Conservation (phyloP, 2,888 invertebrate species). For the Hypselothyrea guttata region DNA sequence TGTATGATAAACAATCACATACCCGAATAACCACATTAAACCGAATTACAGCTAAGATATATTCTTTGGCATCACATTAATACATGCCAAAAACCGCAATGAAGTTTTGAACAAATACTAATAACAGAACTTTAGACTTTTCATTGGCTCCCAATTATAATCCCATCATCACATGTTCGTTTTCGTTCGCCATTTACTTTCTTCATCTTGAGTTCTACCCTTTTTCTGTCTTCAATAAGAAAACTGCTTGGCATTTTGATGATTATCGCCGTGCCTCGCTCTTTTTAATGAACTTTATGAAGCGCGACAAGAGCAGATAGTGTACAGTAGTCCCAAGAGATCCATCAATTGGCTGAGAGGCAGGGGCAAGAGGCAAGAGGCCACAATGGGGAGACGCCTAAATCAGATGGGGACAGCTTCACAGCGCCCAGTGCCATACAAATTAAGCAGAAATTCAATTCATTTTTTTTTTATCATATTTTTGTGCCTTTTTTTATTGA, state of each 20-base stretch:
- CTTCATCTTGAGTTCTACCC: too few species aligned
- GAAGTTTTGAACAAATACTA: too few species aligned
- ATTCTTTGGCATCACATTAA: too few species aligned
- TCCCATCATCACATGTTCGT: too few species aligned
- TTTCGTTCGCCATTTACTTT: slow-evolving; percentile 5
- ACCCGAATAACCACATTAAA: too few species aligned
- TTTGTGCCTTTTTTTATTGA: slow-evolving; percentile 2
- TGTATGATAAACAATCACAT: too few species aligned
- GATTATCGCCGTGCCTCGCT: slow-evolving; percentile 44
- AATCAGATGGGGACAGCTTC: not conserved
- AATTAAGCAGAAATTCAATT: slow-evolving; percentile 34
- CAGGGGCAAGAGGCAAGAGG: too few species aligned
- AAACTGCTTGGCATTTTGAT: slow-evolving; percentile 40
- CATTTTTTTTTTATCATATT: not conserved
- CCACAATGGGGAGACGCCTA: not conserved
- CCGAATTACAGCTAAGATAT: too few species aligned
- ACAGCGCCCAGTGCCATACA: slow-evolving; percentile 11
- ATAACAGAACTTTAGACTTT: too few species aligned
- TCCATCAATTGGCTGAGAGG: slow-evolving; percentile 19
- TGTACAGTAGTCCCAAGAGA: slow-evolving; percentile 29
- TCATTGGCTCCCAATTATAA: too few species aligned
- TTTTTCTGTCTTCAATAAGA: slow-evolving; percentile 34
- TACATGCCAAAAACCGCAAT: too few species aligned
- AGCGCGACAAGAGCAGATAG: too few species aligned
- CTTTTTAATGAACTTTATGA: slow-evolving; percentile 61